A percentile compares a stretch with the other conserved stretches of the same genome.
Evolutionary conservation across 2,113 vertebrate species (phyloP).

Genomic region (Chelonoidis abingdonii): DNA sequence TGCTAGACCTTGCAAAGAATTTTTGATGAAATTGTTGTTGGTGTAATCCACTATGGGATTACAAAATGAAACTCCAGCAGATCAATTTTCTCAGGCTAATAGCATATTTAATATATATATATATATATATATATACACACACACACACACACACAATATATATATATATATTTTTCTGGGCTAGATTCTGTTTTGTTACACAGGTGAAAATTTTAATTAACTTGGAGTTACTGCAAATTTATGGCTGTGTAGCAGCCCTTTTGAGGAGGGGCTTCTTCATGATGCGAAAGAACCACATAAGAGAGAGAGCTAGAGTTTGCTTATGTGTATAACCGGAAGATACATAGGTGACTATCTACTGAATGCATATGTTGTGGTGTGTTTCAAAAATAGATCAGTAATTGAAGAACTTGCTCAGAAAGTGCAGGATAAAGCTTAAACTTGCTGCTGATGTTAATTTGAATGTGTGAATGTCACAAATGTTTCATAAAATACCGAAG

Average conservation of each 20-base stretch:
- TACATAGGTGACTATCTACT: slow-evolving; percentile 14
- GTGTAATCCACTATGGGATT: slow-evolving; percentile 58
- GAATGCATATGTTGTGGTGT: neutral
- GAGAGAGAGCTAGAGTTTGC: neutral
- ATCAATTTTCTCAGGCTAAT: slow-evolving; percentile 35
- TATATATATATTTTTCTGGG: neutral
- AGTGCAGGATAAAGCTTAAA: neutral
- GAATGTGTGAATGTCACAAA: neutral
- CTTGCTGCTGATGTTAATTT: neutral
- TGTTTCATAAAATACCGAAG: neutral
- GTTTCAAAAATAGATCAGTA: slow-evolving; percentile 6
- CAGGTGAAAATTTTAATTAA: neutral
- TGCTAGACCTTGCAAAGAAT: slow-evolving; percentile 36
- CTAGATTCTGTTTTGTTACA: neutral
- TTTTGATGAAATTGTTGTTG: slow-evolving; percentile 65
- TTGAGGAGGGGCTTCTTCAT: neutral
- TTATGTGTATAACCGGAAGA: neutral
- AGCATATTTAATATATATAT: neutral
- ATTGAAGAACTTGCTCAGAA: neutral
- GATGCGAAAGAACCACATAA: neutral
- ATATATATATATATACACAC: neutral
- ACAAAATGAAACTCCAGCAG: neutral
- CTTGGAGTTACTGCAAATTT: neutral
- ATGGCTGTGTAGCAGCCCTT: neutral
- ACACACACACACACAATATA: neutral